phyloP scores from a whole-genome alignment of 2,888 invertebrate species.

The Cordilura impudica region DNA sequence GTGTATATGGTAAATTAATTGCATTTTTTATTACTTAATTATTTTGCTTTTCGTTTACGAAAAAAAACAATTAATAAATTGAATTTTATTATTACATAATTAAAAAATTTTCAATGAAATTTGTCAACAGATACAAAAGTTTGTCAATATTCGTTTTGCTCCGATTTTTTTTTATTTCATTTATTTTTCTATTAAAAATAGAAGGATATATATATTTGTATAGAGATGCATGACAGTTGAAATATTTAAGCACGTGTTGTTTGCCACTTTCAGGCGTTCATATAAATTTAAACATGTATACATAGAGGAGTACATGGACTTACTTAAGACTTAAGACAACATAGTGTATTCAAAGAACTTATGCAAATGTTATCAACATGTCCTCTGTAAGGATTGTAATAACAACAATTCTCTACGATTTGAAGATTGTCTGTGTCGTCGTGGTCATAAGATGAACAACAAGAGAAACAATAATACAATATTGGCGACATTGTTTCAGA shows the following conservation, averaged over 20 bases:
- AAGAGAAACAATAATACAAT: slow-evolving; percentile 46
- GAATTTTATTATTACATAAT: slow-evolving; percentile 47
- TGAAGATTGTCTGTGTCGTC: slow-evolving; percentile 10
- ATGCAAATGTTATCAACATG: slow-evolving; percentile 45
- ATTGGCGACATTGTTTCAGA: slow-evolving; percentile 52
- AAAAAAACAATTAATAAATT: slow-evolving; percentile 52
- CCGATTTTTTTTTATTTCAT: not conserved
- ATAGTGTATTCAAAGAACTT: slow-evolving; percentile 29
- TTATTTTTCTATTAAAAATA: too few species aligned
- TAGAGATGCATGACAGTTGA: not conserved
- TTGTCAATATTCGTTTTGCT: not conserved
- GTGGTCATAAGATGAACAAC: slow-evolving; percentile 19
- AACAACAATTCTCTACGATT: slow-evolving; percentile 11
- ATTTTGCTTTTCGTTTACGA: slow-evolving; percentile 45
- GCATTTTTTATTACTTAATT: slow-evolving; percentile 58
- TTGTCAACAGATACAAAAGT: slow-evolving; percentile 19
- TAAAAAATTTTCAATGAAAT: not conserved
- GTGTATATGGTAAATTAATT: slow-evolving; percentile 53
- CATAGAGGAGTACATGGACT: slow-evolving; percentile 40
- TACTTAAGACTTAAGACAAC: slow-evolving; percentile 35
- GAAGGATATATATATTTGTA: not conserved
- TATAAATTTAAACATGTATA: not conserved
- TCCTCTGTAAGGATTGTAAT: slow-evolving; percentile 32
- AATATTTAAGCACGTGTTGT: slow-evolving; percentile 57
- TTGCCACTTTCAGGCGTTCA: slow-evolving; percentile 57